A percentile compares a stretch with the other conserved stretches of the same genome.
Conservation (phyloP, 2,888 invertebrate species). For the Lumbricus terrestris region DNA sequence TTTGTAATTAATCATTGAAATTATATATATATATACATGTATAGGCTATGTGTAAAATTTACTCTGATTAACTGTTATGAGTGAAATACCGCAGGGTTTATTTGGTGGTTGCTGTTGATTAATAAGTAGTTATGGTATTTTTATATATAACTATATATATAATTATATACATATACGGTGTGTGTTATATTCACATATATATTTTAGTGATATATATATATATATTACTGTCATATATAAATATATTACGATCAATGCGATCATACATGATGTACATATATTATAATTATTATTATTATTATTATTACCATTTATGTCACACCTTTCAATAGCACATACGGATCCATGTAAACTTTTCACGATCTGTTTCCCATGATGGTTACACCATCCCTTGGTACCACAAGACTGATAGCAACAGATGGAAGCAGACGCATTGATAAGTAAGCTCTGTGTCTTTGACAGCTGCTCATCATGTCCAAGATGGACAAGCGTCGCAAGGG, state of each 20-base stretch:
- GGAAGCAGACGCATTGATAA: not conserved
- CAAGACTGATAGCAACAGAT: not conserved
- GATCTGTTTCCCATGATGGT: not conserved
- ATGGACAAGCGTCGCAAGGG: constrained; percentile 67
- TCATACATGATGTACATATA: not conserved
- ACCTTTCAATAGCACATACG: not conserved
- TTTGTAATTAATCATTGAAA: not conserved
- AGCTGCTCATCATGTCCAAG: constrained; percentile 61
- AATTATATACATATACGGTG: too few relatives aligned
- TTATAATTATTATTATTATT: not conserved
- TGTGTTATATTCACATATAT: too few relatives aligned
- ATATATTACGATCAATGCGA: too few relatives aligned
- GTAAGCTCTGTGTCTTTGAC: constrained; percentile 22
- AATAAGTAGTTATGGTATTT: too few relatives aligned
- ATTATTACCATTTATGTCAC: not conserved
- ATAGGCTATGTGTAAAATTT: too few relatives aligned
- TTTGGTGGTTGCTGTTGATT: too few relatives aligned
- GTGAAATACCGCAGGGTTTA: too few relatives aligned
- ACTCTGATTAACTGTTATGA: too few relatives aligned
- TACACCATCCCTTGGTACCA: not conserved
- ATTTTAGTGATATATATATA: too few relatives aligned
- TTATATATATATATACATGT: too few relatives aligned
- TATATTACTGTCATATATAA: too few relatives aligned
- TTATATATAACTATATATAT: too few relatives aligned
- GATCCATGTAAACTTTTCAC: not conserved